phyloP scores from a whole-genome alignment of 1,140 invertebrate species.

The Centruroides sculpturatus region DNA sequence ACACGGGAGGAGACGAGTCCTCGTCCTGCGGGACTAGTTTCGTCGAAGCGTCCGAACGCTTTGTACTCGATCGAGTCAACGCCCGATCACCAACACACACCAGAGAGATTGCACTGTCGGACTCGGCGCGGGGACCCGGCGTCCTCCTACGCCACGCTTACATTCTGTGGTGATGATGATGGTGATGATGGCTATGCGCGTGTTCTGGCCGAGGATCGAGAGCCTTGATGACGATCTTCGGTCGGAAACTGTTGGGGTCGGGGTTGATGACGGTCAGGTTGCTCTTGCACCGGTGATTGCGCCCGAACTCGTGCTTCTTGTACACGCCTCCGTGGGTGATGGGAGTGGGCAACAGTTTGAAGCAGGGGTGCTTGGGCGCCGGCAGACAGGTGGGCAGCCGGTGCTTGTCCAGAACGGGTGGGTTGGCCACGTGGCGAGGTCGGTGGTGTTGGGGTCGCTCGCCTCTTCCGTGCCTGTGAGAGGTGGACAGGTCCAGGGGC shows the following conservation, averaged over 20 bases:
- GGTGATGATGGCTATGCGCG: not conserved
- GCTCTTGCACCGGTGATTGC: not conserved
- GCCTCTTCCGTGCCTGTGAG: not conserved
- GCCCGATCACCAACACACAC: too few species aligned
- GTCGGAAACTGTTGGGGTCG: constrained; percentile 10
- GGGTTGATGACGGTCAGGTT: constrained; percentile 13
- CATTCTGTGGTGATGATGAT: too few species aligned
- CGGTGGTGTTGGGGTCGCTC: not conserved
- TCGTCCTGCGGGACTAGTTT: too few species aligned
- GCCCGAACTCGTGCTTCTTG: not conserved
- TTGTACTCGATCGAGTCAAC: too few species aligned
- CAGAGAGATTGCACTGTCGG: too few species aligned
- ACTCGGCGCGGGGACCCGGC: too few species aligned
- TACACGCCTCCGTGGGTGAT: not conserved
- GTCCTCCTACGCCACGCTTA: too few species aligned
- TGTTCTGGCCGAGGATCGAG: constrained; percentile 3
- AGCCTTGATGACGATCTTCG: constrained; percentile 15
- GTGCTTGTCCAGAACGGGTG: constrained; percentile 14
- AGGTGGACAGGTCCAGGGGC: constrained; percentile 13
- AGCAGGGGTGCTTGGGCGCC: constrained; percentile 5
- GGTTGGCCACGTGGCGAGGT: constrained; percentile 9
- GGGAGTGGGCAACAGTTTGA: constrained; percentile 1
- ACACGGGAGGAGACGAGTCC: too few species aligned
- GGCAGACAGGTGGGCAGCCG: constrained; percentile 3
- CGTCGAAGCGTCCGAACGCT: too few species aligned